These are phyloP conservation scores for Pristionchus fissidentatus DNA, from an alignment of 2,888 invertebrate genomes.

Conservation along the genomic window DNA sequence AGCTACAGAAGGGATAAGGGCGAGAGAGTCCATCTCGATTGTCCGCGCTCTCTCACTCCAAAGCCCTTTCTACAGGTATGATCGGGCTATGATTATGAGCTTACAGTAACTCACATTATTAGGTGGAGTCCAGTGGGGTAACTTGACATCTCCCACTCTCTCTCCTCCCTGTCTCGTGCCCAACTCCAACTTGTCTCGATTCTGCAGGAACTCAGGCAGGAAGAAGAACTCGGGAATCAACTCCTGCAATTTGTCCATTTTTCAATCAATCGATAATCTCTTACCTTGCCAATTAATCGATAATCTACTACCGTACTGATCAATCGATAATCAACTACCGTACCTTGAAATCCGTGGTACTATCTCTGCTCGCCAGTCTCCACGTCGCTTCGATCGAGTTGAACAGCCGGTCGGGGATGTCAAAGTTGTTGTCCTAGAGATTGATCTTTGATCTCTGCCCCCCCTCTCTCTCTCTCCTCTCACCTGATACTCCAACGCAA, in stretches of 20 bases:
- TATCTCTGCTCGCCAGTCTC: slow-evolving; percentile 95
- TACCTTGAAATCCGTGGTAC: slow-evolving; percentile 96
- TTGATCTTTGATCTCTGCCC: not conserved
- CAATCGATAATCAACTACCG: not conserved
- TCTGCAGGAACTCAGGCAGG: slow-evolving; percentile 89
- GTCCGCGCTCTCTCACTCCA: too few relatives aligned
- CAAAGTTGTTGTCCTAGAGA: slow-evolving; percentile 80
- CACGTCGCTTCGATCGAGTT: slow-evolving; percentile 96
- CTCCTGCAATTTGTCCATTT: slow-evolving; percentile 79
- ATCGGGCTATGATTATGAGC: too few relatives aligned
- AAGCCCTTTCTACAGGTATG: slow-evolving; percentile 94
- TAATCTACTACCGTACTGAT: not conserved
- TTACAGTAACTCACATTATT: slow-evolving; percentile 82
- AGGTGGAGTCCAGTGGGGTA: slow-evolving; percentile 92
- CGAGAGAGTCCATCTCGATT: too few relatives aligned
- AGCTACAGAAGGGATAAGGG: too few relatives aligned
- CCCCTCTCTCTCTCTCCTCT: not conserved
- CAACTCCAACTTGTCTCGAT: slow-evolving; percentile 76
- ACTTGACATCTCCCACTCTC: slow-evolving; percentile 88
- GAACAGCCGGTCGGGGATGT: slow-evolving; percentile 98
- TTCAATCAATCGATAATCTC: not conserved
- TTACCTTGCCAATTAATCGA: not conserved
- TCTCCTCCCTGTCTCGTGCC: slow-evolving; percentile 96
- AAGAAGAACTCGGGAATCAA: slow-evolving; percentile 99
- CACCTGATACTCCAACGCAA: slow-evolving; percentile 75